Conservation (phyloP, 2,113 vertebrate species). For the Gnathonemus longibarbis region DNA sequence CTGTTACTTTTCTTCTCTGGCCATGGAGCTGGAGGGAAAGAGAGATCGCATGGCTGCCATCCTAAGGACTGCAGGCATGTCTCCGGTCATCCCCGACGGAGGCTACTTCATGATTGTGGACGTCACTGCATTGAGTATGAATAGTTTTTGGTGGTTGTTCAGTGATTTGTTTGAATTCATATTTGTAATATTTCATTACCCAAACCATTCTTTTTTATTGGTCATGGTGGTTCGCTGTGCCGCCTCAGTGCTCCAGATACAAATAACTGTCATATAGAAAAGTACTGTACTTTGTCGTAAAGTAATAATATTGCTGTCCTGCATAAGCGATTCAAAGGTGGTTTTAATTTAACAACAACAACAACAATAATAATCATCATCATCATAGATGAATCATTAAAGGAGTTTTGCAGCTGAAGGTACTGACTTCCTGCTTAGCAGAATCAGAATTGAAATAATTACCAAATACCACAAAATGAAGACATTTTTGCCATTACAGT, state of each 20-base stretch:
- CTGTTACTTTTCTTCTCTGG: constrained; percentile 83
- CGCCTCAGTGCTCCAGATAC: neutral
- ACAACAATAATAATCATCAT: neutral
- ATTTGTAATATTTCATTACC: neutral
- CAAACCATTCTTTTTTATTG: neutral
- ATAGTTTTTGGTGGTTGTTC: neutral
- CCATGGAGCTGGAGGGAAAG: constrained; percentile 78
- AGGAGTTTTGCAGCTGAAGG: neutral
- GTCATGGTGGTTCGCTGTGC: neutral
- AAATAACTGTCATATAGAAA: neutral
- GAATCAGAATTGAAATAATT: neutral
- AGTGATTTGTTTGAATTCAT: neutral
- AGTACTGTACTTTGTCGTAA: neutral
- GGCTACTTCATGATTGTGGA: constrained; percentile 93
- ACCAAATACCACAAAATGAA: neutral
- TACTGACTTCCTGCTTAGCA: neutral
- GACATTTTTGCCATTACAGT: neutral
- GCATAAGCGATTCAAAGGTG: neutral
- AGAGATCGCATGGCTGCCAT: constrained; percentile 75
- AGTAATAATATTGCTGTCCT: neutral
- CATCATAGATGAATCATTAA: neutral
- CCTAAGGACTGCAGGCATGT: constrained; percentile 70
- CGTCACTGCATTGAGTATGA: constrained; percentile 71
- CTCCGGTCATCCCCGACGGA: constrained; percentile 81
- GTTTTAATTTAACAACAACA: neutral